These are phyloP conservation scores for Drosophila littoralis DNA, from an alignment of 1,140 invertebrate genomes.

Conservation along the genomic window DNA sequence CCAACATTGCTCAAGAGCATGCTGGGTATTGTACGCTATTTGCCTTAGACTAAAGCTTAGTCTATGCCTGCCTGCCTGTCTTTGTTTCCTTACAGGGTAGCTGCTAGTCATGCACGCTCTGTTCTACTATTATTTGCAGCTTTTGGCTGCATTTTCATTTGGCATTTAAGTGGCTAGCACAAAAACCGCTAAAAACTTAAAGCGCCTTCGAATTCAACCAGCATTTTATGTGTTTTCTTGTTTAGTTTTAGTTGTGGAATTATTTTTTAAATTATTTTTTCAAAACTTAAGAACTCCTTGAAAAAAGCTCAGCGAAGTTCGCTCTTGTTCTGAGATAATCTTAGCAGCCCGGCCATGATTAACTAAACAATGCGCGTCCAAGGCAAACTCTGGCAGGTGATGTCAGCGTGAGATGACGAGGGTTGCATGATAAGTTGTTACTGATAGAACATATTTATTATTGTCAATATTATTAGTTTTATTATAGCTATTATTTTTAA, in stretches of 20 bases:
- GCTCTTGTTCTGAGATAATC: slow-evolving; percentile 15
- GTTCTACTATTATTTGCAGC: neutral
- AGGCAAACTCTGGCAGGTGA: slow-evolving; percentile 2
- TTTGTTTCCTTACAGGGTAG: neutral
- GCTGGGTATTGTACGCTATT: too few species aligned
- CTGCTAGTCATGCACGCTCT: neutral
- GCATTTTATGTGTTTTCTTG: neutral
- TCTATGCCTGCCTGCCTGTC: too few species aligned
- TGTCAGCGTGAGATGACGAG: slow-evolving; percentile 19
- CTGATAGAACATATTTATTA: neutral
- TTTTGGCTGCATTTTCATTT: neutral
- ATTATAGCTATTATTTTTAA: too few species aligned
- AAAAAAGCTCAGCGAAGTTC: neutral
- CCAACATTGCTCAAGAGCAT: too few species aligned
- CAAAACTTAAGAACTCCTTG: too few species aligned
- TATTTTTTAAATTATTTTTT: neutral
- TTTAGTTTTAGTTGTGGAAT: neutral
- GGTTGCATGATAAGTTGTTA: neutral
- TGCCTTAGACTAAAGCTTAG: too few species aligned
- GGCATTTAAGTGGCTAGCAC: slow-evolving; percentile 5
- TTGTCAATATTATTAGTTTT: neutral
- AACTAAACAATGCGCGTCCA: slow-evolving; percentile 24
- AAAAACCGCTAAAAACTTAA: slow-evolving; percentile 5
- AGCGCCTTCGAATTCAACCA: neutral
- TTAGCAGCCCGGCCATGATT: slow-evolving; percentile 15